Conservation (phyloP, 1,140 invertebrate species). For the Aleiodes sp. region DNA sequence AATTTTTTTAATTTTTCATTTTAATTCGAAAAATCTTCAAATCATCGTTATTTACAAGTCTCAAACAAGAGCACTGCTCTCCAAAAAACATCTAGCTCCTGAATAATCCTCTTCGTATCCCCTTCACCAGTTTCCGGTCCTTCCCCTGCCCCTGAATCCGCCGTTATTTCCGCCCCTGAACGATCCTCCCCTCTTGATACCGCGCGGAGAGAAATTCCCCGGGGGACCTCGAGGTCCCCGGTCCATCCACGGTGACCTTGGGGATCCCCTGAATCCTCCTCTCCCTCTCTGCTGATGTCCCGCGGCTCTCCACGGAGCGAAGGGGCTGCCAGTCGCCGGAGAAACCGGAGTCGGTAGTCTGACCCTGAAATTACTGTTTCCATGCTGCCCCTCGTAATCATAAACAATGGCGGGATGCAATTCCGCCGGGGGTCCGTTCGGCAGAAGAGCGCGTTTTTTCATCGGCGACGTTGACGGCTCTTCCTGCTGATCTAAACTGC, state of each 20-base stretch:
- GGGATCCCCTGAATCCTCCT: slow-evolving; percentile 51
- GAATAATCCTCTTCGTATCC: neutral
- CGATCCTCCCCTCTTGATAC: slow-evolving; percentile 52
- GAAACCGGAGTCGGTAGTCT: slow-evolving; percentile 33
- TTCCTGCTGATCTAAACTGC: slow-evolving; percentile 41
- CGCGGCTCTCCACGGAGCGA: slow-evolving; percentile 46
- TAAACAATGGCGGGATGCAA: slow-evolving; percentile 40
- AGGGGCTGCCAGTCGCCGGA: slow-evolving; percentile 28
- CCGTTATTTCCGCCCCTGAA: slow-evolving; percentile 53
- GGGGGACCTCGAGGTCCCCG: slow-evolving; percentile 49
- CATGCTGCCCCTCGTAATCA: slow-evolving; percentile 46
- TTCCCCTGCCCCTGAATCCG: slow-evolving; percentile 30
- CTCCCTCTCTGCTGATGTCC: slow-evolving; percentile 40
- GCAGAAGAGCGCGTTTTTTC: slow-evolving; percentile 37
- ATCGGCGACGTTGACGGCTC: slow-evolving; percentile 19
- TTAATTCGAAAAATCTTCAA: neutral
- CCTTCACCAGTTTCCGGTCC: slow-evolving; percentile 46
- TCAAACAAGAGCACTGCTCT: slow-evolving; percentile 8
- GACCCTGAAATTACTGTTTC: slow-evolving; percentile 43
- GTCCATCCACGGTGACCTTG: slow-evolving; percentile 58
- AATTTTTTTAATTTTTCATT: neutral
- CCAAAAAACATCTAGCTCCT: too few species aligned
- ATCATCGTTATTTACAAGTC: slow-evolving; percentile 8
- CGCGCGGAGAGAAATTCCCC: slow-evolving; percentile 47
- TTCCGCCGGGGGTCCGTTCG: slow-evolving; percentile 44